Percentiles rank a stretch among this genome's conserved stretches.
These are phyloP conservation scores for Eristalis pertinax DNA, from an alignment of 2,888 invertebrate genomes.

Conservation along the genomic window DNA sequence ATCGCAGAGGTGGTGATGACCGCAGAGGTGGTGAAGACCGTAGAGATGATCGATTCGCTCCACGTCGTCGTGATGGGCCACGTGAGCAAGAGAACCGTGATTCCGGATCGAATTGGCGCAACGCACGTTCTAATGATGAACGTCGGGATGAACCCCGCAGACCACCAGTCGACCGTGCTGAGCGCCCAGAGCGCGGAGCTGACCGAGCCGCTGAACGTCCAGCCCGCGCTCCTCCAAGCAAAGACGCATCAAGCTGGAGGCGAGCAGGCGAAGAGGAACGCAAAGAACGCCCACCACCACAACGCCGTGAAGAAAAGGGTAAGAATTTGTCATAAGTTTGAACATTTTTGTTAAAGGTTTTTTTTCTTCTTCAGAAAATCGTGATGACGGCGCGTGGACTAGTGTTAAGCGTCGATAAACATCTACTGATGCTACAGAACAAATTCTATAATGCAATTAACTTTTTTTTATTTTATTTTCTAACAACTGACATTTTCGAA, in stretches of 20 bases:
- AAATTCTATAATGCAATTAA: constrained; percentile 36
- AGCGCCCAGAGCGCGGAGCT: constrained; percentile 73
- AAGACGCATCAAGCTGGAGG: constrained; percentile 63
- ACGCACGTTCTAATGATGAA: constrained; percentile 50
- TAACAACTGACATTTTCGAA: constrained; percentile 42
- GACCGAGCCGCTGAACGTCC: constrained; percentile 74
- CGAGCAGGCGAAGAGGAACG: constrained; percentile 65
- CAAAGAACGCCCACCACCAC: constrained; percentile 73
- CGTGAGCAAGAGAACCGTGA: constrained; percentile 67
- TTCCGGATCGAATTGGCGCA: constrained; percentile 59
- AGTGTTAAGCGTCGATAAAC: constrained; percentile 83
- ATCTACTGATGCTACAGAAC: not conserved
- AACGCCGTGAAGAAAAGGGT: constrained; percentile 64
- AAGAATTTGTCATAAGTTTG: not conserved
- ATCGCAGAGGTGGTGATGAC: constrained; percentile 55
- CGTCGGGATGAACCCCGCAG: constrained; percentile 74
- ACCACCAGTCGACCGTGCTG: constrained; percentile 73
- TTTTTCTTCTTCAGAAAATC: constrained; percentile 77
- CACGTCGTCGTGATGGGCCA: constrained; percentile 56
- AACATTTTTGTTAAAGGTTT: not conserved
- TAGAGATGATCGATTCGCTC: constrained; percentile 56
- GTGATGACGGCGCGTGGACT: constrained; percentile 85
- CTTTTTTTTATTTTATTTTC: constrained; percentile 43
- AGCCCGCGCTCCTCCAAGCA: constrained; percentile 47
- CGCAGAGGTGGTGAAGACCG: constrained; percentile 47